These are phyloP conservation scores for Gavia stellata DNA, from an alignment of 2,113 vertebrate species.

Conservation along the genomic window DNA sequence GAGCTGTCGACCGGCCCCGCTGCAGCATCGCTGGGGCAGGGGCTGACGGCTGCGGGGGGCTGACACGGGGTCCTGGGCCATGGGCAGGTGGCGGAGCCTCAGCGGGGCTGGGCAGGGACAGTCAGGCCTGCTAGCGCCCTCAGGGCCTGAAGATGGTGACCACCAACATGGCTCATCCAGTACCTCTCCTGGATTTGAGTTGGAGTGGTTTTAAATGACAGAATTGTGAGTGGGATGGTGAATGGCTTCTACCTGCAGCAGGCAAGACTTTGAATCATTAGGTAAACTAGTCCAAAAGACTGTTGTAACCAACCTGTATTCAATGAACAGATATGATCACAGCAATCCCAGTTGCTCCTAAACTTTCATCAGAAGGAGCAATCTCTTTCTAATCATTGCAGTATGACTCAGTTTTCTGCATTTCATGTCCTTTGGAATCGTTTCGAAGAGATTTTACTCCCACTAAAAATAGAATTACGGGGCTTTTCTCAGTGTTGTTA, in stretches of 20 bases:
- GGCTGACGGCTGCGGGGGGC: too few relatives aligned
- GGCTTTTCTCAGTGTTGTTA: background rate
- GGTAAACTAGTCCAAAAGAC: background rate
- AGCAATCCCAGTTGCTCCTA: background rate
- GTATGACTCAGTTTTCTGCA: conserved; percentile 4
- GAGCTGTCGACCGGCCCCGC: background rate
- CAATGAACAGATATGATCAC: background rate
- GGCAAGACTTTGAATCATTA: background rate
- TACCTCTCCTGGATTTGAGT: background rate
- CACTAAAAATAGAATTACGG: background rate
- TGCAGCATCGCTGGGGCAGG: background rate
- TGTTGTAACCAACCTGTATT: background rate
- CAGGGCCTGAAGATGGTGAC: background rate
- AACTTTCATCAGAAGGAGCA: background rate
- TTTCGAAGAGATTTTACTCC: background rate
- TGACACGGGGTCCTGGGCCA: background rate
- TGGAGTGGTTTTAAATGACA: background rate
- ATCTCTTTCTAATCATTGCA: background rate
- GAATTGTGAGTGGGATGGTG: background rate
- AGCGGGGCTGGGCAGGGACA: background rate
- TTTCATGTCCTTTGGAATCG: background rate
- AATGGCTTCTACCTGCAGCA: background rate
- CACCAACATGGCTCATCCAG: background rate
- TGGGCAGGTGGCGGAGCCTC: background rate
- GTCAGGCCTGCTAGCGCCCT: background rate